phyloP scores from a whole-genome alignment of 1,140 invertebrate genomes.

The Chelonus insularis region DNA sequence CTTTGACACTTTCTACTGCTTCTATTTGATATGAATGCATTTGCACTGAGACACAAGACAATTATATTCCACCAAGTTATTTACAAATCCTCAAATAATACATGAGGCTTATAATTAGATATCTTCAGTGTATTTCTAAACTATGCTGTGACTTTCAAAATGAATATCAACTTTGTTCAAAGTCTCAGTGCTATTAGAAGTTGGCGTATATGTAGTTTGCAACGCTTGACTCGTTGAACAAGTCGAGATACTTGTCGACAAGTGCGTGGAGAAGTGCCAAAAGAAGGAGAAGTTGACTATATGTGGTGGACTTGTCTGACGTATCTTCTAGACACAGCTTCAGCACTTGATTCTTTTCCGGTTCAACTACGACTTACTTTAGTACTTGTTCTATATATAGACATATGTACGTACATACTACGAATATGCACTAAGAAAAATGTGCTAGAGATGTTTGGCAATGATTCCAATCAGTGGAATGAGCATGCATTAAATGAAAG shows the following conservation, averaged over 20 bases:
- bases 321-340: slow-evolving; percentile 1
- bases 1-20: not conserved
- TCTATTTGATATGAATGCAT: no score
- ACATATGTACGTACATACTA: not conserved
- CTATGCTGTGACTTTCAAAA: no score
- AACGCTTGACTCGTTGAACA: not conserved
- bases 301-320: not conserved
- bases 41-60: no score
- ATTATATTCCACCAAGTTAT: no score
- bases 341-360: not conserved
- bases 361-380: no score
- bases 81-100: no score
- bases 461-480: no score
- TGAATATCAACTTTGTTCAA: no score
- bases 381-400: not conserved
- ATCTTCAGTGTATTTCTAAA: no score
- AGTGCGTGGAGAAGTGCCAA: slow-evolving; percentile 10
- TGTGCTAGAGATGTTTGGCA: slow-evolving; percentile 31
- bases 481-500: no score
- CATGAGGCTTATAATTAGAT: no score
- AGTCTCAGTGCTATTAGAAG: not conserved
- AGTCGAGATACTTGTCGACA: slow-evolving; percentile 2
- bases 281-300: not conserved
- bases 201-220: not conserved
- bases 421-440: not conserved